phyloP scores from a whole-genome alignment of 2,797 vertebrate species.

The Sebastes iracundus region DNA sequence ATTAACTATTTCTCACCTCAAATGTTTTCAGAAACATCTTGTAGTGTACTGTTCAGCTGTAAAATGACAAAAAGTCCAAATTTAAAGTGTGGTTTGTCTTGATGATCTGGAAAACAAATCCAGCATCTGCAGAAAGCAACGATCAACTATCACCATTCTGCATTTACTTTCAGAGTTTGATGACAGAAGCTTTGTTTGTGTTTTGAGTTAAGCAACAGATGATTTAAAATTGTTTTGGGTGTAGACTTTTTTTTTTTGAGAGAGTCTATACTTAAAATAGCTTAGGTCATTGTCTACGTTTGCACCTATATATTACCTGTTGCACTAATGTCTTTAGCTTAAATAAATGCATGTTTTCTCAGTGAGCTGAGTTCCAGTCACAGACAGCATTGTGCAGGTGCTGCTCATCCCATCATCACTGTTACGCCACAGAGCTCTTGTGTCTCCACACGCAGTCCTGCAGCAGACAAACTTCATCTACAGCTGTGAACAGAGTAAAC shows the following conservation, averaged over 20 bases:
- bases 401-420: conserved; percentile 36
- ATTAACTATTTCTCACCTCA: no score
- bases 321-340: neutral
- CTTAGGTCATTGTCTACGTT: conserved; percentile 5
- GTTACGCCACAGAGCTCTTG: neutral
- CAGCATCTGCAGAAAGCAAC: neutral
- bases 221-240: neutral
- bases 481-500: neutral
- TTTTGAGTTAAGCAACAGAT: conserved; percentile 5
- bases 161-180: neutral
- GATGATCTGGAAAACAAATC: neutral
- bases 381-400: neutral
- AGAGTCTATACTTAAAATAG: conserved; percentile 23
- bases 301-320: conserved; percentile 28
- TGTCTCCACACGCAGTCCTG: conserved; percentile 4
- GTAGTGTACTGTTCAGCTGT: no score
- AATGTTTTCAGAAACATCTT: no score
- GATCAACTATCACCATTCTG: neutral
- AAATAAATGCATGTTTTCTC: conserved; percentile 8
- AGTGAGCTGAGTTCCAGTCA: neutral
- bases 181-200: neutral
- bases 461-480: neutral
- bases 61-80: neutral
- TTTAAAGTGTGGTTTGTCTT: neutral
- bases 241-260: neutral